Evolutionary conservation across 2,113 vertebrate species (phyloP), one percentile per base, ranked within the genome.

Genomic region (Octodon degus): DNA sequence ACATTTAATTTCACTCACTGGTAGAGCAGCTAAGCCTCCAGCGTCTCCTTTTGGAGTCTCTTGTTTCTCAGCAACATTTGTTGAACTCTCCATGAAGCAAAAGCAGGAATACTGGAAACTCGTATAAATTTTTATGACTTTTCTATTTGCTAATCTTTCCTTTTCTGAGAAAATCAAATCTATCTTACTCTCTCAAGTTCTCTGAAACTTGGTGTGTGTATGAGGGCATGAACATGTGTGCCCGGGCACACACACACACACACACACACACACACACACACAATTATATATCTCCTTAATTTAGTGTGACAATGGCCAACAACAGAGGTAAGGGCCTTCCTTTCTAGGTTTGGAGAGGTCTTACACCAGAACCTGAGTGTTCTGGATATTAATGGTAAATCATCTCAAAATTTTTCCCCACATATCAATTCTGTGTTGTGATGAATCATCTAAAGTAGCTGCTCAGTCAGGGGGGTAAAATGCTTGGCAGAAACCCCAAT

Each of bases 341-440:
- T 88, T 3, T 89, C 72, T 11, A 1, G 58, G 81, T 55, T 94
- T 79, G 50, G 24, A 95, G 79, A 43, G 11, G 47, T 37, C 24
- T 90, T 72, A 62, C 55, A 37, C 20, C 7, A 77, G 0, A 37
- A 37, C 4, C 43, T 76, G 50, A 77, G 37, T 14, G 32, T 30
- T 53, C 37, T 62, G 20, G 30, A 24, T 7, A 68, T 37, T 12
- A 86, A 47, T 3, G 32, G 11, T 55, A 50, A 22, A 88, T 10
- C 3, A 60, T 5, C 0, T 53, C 16, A 11, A 0, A 22, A 12
- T n/a, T 27, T 55, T 2, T 11, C 55, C 63, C 24, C 1, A 47
- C 11, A 30, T 32, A 83, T 30, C 67, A 55, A 19, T 77, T 91
- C 65, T 86, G 50, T 24, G 14, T 72, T 79, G 11, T 11, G 30